Conservation (phyloP, 2,113 vertebrate genomes). For the Mugil cephalus region DNA sequence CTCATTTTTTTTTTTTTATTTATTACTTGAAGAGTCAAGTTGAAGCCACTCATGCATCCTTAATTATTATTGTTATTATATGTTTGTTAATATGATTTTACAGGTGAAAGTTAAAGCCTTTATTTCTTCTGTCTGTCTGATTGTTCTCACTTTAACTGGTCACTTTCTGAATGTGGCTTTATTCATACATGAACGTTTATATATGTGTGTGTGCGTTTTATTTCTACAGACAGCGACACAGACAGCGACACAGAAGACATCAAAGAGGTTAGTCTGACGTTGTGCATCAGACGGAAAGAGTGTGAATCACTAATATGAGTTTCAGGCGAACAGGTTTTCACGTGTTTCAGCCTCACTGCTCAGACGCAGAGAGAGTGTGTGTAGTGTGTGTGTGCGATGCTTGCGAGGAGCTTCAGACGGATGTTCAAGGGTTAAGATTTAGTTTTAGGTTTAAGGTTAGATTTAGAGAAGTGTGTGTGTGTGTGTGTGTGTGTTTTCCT, state of each 20-base stretch:
- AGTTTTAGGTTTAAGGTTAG: not conserved
- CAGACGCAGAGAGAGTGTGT: constrained; percentile 23
- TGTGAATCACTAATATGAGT: constrained; percentile 53
- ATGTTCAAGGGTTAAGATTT: too few relatives aligned
- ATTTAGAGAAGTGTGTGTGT: not conserved
- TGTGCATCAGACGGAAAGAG: not conserved
- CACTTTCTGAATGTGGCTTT: not conserved
- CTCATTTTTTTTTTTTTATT: too few relatives aligned
- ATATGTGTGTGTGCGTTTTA: constrained; percentile 69
- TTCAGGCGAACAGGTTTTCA: constrained; percentile 60
- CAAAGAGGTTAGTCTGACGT: constrained; percentile 85
- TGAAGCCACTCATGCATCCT: too few relatives aligned
- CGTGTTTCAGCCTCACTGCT: constrained; percentile 38
- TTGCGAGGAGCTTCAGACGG: not conserved
- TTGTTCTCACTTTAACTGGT: too few relatives aligned
- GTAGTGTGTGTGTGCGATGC: constrained; percentile 13
- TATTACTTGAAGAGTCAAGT: not conserved
- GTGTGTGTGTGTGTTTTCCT: not conserved
- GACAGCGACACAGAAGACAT: constrained; percentile 92
- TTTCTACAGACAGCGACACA: constrained; percentile 92
- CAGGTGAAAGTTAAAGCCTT: too few relatives aligned
- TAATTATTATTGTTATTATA: too few relatives aligned
- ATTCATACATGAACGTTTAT: too few relatives aligned
- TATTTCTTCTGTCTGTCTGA: too few relatives aligned
- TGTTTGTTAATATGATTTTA: not conserved